Evolutionary conservation across 2,797 vertebrate genomes (phyloP), one percentile per base, ranked within the genome.

Genomic region (Scomberomorus guttatus): DNA sequence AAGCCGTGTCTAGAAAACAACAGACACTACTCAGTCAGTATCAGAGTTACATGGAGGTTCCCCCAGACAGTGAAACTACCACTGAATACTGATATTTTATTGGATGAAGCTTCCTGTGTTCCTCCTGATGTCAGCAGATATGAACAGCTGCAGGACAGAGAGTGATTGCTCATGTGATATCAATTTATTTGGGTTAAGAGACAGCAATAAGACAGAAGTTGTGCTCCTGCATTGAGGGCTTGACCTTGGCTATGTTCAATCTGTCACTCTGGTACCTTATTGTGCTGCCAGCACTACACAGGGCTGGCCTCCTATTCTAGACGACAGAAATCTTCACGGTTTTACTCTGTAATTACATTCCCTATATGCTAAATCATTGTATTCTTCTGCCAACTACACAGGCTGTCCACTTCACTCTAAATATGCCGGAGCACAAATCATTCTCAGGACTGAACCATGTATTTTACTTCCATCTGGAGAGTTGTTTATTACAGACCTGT

Each of bases 281-380:
- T 34, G 20, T 48, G 56, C 65, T 24, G 59, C 27, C 48, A 59
- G 15, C 27, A 1, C 15, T 11, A 32, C 52, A 42, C 42, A 50
- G 68, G 54, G 29, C 68, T 65, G 54, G 18, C n/a, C 9, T 68
- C 29, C 60, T 65, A 5, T 32, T 71, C 56, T 59, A 63, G 20
- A 65, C 80, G 27, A 27, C 25, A 48, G 29, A 65, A 7, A 11
- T 66, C 64, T 27, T 69, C 11, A 39, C 9, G 20, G 55, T 71
- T 75, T 79, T 18, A 22, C 59, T 64, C 81, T 86, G 68, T 84
- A 77, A 87, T 90, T 87, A 86, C 51, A 42, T 50, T 60, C 55
- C 56, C 25, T 68, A 52, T 27, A 15, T 62, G 55, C 58, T 64
- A 25, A 73, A 62, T 52, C 74, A 18, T 58, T 34, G 51, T 12